Base-by-base conservation (phyloP, 1,140 invertebrate genomes). In the Asbolus verrucosus region DNA sequence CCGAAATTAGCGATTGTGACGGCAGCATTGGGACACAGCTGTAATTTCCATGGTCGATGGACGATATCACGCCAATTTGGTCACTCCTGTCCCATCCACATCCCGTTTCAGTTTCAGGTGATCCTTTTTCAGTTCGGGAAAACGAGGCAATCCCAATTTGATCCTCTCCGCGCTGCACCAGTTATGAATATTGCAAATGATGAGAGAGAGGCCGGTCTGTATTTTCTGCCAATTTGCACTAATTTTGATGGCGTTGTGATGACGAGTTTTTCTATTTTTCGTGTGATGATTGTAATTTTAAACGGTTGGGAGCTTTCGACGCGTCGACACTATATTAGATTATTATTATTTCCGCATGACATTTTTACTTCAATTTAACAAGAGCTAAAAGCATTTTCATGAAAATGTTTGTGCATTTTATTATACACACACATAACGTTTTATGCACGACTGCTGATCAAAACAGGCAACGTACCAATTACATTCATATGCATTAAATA, bases 221-320 rank as follows among this genome's bases (percentile, higher is more conserved):
- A 79, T 80, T 80, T 80, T 79, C 75, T 74, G 78, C 70, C 78
- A 80, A 78, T 80, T 75, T 80, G 68, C 79, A 72, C 77, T 80
- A 80, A 80, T 80, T 80, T 79, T 76, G 74, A 80, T 80, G 73
- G 74, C 76, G 79, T 77, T 75, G 75, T 78, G 65, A 50, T 54
- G 71, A 62, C 75, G 65, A 71, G 76, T 77, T 79, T 77, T 78
- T 79, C 78, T 78, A 79, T 78, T 79, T 78, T 79, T 79, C 78
- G 62, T 41, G 30, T 38, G 73, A 72, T 78, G 77, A 79, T 78
- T 79, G 78, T 80, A 80, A 80, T 80, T 79, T 75, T 71, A 74
- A 62, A 75, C 78, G 78, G 78, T 72, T 73, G 76, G 73, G 33
- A 69, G 75, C 60, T 71, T 71, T 69, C 73, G 70, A 75, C 74